These are phyloP conservation scores for Halisarca cf. caerulea DNA, from an alignment of 37 sponge, comb jelly and placozoan genomes.

Conservation along the genomic window DNA sequence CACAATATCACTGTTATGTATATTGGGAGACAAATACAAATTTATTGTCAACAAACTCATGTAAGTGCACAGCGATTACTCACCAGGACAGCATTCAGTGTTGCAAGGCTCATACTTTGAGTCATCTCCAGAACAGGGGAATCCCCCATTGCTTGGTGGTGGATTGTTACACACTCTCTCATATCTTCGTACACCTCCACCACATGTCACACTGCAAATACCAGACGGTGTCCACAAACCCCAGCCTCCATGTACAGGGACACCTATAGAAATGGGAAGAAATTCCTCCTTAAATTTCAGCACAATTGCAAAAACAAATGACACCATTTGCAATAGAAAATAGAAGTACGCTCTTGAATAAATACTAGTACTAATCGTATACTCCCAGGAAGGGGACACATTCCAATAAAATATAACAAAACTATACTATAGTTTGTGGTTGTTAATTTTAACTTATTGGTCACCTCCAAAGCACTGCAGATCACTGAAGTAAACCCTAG, in stretches of 20 bases:
- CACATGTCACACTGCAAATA: conserved; percentile 12
- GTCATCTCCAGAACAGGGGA: conserved; percentile 8
- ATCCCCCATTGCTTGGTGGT: background rate
- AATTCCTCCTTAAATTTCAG: too few species aligned
- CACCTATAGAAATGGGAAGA: too few species aligned
- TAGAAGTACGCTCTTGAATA: too few species aligned
- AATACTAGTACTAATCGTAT: too few species aligned
- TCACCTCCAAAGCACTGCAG: too few species aligned
- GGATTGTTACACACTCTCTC: conserved; percentile 26
- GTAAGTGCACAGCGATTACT: background rate
- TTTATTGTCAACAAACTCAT: background rate
- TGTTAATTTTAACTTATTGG: too few species aligned
- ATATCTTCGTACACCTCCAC: conserved; percentile 19
- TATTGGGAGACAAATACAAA: background rate
- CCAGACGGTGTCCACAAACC: conserved; percentile 7
- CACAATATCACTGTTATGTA: background rate
- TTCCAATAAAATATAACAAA: too few species aligned
- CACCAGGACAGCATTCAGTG: conserved; percentile 27
- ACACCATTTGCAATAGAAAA: background rate
- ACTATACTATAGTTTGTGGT: too few species aligned
- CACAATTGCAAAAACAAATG: background rate
- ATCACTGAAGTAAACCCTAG: too few species aligned
- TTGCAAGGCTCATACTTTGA: conserved; percentile 30
- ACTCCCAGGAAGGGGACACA: too few species aligned
- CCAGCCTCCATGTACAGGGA: conserved; percentile 13